These are phyloP conservation scores for Atherinosoma microstoma DNA, from an alignment of 2,797 vertebrate genomes.

Conservation along the genomic window DNA sequence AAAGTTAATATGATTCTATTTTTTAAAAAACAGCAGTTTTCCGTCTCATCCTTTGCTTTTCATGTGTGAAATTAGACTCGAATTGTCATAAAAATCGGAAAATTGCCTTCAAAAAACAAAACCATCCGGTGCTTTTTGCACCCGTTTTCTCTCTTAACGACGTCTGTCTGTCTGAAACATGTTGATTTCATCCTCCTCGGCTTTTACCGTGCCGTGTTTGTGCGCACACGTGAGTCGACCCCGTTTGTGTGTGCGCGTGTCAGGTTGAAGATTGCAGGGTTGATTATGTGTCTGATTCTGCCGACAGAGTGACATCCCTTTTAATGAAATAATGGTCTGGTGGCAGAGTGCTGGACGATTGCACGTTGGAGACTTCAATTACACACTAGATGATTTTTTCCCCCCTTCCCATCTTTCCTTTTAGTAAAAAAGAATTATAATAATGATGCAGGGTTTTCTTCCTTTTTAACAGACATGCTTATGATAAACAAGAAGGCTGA, in stretches of 20 bases:
- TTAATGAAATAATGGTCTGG: constrained; percentile 84
- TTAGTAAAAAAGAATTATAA: constrained; percentile 17
- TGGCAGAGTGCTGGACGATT: constrained; percentile 74
- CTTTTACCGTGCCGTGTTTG: constrained; percentile 41
- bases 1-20: constrained; percentile 7
- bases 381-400: constrained; percentile 69
- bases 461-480: constrained; percentile 60
- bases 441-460: constrained; percentile 51
- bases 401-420: constrained; percentile 47
- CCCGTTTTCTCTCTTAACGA: constrained; percentile 47
- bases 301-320: constrained; percentile 76
- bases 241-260: constrained; percentile 17
- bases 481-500: constrained; percentile 66
- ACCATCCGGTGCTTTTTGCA: constrained; percentile 10
- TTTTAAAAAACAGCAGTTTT: constrained; percentile 27
- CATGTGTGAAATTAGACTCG: constrained; percentile 7
- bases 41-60: constrained; percentile 9
- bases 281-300: constrained; percentile 78
- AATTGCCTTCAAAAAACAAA: constrained; percentile 24
- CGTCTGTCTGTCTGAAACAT: constrained; percentile 39
- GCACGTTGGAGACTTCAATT: constrained; percentile 82
- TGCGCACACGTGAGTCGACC: constrained; percentile 28
- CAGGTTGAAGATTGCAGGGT: constrained; percentile 59
- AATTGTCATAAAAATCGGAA: constrained; percentile 15
- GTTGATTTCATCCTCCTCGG: constrained; percentile 50